phyloP scores from a whole-genome alignment of 2,888 invertebrate species.

The Hypomecis punctinalis region DNA sequence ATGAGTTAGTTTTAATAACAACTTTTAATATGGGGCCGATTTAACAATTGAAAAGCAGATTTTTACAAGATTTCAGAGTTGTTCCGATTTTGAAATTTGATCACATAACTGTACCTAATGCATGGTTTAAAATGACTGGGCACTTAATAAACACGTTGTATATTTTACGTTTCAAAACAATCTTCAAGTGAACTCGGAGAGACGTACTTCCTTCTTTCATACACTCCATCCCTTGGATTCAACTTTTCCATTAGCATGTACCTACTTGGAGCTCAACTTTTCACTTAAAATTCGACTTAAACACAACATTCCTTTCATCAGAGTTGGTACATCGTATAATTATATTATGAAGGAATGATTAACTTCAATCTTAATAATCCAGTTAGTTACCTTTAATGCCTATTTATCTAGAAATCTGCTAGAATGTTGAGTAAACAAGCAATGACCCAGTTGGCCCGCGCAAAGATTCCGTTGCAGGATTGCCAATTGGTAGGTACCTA shows the following conservation, averaged over 20 bases:
- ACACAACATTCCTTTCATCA: constrained; percentile 64
- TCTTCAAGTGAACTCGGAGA: constrained; percentile 55
- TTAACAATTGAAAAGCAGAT: too few species aligned
- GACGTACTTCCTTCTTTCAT: constrained; percentile 59
- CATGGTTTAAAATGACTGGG: too few species aligned
- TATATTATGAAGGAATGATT: constrained; percentile 58
- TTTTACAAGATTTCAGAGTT: too few species aligned
- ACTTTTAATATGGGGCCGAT: too few species aligned
- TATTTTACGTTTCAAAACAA: constrained; percentile 61
- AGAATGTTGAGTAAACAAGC: constrained; percentile 42
- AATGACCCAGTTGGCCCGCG: constrained; percentile 38
- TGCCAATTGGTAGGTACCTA: constrained; percentile 23
- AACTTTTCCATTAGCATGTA: constrained; percentile 68
- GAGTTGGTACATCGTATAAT: constrained; percentile 52
- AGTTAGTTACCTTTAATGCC: constrained; percentile 45
- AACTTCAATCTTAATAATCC: constrained; percentile 53
- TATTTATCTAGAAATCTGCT: constrained; percentile 35
- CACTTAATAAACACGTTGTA: too few species aligned
- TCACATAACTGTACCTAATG: too few species aligned
- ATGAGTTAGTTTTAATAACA: too few species aligned
- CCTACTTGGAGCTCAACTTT: constrained; percentile 62
- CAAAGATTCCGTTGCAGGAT: constrained; percentile 32
- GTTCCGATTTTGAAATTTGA: too few species aligned
- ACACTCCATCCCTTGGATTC: constrained; percentile 55
- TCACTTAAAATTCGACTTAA: constrained; percentile 70